Evolutionary conservation across 2,888 invertebrate genomes (phyloP).

Genomic region (Sicus ferrugineus): DNA sequence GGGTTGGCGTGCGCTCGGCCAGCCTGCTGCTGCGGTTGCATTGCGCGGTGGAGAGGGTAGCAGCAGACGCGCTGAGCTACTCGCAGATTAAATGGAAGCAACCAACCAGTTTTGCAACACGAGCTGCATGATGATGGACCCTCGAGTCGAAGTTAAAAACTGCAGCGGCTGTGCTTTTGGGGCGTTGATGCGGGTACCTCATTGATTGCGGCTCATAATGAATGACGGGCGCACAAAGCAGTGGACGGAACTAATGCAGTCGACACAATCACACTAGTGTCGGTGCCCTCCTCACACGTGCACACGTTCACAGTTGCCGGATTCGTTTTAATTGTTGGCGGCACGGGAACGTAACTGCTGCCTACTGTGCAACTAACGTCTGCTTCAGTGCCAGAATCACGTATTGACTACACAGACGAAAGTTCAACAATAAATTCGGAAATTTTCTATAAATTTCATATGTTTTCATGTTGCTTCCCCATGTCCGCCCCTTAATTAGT

Average conservation of each 20-base stretch:
- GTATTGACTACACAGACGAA: background rate
- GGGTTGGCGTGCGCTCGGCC: conserved; percentile 10
- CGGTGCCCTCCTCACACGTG: background rate
- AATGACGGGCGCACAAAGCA: conserved; percentile 7
- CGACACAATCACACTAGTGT: conserved; percentile 15
- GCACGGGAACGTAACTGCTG: background rate
- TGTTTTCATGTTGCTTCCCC: background rate
- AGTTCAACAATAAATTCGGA: background rate
- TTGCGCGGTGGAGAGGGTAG: background rate
- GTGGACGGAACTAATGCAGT: conserved; percentile 21
- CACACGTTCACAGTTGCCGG: background rate
- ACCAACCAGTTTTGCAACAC: conserved; percentile 27
- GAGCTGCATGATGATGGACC: background rate
- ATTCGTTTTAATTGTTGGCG: conserved; percentile 9
- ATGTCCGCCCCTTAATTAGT: no score
- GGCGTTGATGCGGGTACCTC: conserved; percentile 12
- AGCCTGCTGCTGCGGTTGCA: background rate
- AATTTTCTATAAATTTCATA: background rate
- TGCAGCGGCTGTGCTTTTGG: background rate
- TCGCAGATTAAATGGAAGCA: conserved; percentile 31
- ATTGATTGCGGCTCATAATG: background rate
- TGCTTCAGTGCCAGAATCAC: background rate
- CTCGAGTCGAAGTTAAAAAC: background rate
- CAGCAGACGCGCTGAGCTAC: no score
- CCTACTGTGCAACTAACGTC: background rate